These are phyloP conservation scores for Colinus virginianus DNA, from an alignment of 2,113 vertebrate genomes.

Conservation along the genomic window DNA sequence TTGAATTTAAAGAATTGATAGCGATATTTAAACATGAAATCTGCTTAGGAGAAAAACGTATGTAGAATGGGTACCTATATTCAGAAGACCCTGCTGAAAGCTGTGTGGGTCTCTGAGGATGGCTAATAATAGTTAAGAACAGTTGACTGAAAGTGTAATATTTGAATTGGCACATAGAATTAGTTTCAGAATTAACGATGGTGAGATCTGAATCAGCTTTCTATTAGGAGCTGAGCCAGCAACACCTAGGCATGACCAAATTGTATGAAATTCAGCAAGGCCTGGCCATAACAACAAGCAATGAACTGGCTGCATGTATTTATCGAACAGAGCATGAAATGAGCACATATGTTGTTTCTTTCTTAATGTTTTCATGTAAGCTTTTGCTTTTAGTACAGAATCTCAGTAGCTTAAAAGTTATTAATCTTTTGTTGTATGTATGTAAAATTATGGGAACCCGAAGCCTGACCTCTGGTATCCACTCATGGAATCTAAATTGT, in stretches of 20 bases:
- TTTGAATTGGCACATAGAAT: not conserved
- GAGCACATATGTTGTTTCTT: constrained; percentile 26
- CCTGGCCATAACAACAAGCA: not conserved
- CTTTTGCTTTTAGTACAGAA: constrained; percentile 44
- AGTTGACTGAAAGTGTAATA: not conserved
- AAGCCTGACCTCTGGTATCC: constrained; percentile 46
- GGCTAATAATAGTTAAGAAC: not conserved
- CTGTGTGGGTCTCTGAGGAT: not conserved
- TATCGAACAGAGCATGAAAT: not conserved
- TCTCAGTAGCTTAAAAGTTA: constrained; percentile 35
- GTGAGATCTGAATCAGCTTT: not conserved
- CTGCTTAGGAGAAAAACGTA: not conserved
- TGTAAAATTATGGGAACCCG: constrained; percentile 63
- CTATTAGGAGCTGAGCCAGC: not conserved
- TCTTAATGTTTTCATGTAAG: constrained; percentile 26
- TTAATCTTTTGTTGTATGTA: constrained; percentile 35
- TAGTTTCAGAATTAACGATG: not conserved
- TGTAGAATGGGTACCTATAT: not conserved
- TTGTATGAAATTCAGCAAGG: not conserved
- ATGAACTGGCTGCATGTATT: not conserved
- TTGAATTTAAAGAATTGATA: not conserved
- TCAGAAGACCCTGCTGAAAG: not conserved
- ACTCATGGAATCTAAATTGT: constrained; percentile 55
- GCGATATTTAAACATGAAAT: not conserved
- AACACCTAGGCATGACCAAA: not conserved